Base-by-base conservation (phyloP, 2,113 vertebrate genomes). In the Mugil cephalus region DNA sequence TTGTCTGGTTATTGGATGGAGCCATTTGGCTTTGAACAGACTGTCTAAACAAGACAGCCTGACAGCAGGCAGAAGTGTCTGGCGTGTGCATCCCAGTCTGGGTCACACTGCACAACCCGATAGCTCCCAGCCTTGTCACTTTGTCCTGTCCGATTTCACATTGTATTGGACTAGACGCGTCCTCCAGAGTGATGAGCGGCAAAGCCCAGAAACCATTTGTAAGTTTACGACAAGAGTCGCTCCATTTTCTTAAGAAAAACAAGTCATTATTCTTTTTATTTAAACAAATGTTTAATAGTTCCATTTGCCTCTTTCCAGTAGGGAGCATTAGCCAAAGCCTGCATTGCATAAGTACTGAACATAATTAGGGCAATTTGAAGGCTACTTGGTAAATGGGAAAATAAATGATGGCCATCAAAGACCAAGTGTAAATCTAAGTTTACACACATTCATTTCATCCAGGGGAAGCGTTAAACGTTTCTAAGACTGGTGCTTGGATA, bases 11-110 rank as follows among this genome's bases (percentile, higher is more conserved):
- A 70, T 56, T 83, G 80, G 83, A 89, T 82, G 38, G 63, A 79
- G 78, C 58, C 65, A 69, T 85, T 87, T 91, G 86, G 90, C 85
- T 86, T 66, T 69, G 67, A 68, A 34, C 42, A 45, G 73, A 79
- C 82, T 89, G 85, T 90, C 85, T 89, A 92, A 93, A 92, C 91
- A 93, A 78, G 58, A 61, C 66, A 59, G 63, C 63, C 74, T 89
- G 89, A 93, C 87, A 88, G 80, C 85, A 87, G 91, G 70, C 88
- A 90, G 87, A 79, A 69, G 74, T 74, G 76, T 85, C 83, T 90
- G 83, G 88, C 86, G 87, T 43, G 35, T 79, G 54, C 50, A 52
- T 78, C 73, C 59, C 66, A 61, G 67, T 84, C 76, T 91, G 81
- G 77, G 80, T 87, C 78, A 63, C 68, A 66, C 53, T 45, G 18